A percentile compares a stretch with the other conserved stretches of the same genome.
These are phyloP conservation scores for Mamestra brassicae DNA, from an alignment of 2,888 invertebrate genomes.

Conservation along the genomic window DNA sequence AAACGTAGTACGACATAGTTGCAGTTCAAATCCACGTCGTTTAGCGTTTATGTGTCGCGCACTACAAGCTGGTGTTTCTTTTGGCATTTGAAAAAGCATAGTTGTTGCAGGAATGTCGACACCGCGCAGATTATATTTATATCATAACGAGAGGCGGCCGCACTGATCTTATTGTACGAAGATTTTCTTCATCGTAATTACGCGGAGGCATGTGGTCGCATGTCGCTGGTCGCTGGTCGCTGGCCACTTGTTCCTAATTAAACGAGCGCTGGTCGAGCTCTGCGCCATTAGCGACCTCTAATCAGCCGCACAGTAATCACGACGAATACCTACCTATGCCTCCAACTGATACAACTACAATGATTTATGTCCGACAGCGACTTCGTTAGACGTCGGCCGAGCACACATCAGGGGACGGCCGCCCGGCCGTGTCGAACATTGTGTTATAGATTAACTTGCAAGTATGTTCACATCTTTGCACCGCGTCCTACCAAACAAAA, in stretches of 20 bases:
- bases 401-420: background rate
- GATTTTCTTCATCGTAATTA: conserved; percentile 44
- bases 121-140: conserved; percentile 33
- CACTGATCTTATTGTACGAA: conserved; percentile 50
- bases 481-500: background rate
- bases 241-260: conserved; percentile 37
- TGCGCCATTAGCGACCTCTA: conserved; percentile 18
- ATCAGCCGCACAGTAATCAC: conserved; percentile 28
- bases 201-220: conserved; percentile 19
- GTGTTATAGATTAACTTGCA: background rate
- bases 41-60: conserved; percentile 17
- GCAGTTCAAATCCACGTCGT: conserved; percentile 10
- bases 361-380: conserved; percentile 31
- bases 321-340: background rate
- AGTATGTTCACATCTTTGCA: conserved; percentile 1
- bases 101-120: conserved; percentile 36
- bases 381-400: conserved; percentile 18
- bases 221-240: conserved; percentile 4
- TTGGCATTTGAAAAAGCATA: conserved; percentile 33
- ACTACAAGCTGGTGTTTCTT: conserved; percentile 3
- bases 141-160: conserved; percentile 46
- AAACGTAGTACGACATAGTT: conserved; percentile 27
- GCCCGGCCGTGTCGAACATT: background rate
- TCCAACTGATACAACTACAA: conserved; percentile 16
- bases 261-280: conserved; percentile 10